Base-by-base conservation (phyloP, 1,140 invertebrate genomes). In the Conus betulinus region DNA sequence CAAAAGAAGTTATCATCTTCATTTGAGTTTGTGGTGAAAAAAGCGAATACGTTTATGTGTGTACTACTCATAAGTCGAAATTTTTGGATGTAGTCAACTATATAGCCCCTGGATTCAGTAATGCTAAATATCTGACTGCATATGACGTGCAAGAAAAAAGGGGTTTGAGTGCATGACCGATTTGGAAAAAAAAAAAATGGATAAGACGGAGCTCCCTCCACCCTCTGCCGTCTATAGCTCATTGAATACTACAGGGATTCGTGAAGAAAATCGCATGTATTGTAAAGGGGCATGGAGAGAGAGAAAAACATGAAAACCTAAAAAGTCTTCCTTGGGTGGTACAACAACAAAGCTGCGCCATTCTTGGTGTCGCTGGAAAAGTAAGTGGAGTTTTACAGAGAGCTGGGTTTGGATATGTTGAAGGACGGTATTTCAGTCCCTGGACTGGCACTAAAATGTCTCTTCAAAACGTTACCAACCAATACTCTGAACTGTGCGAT, bases 261-360 rank as follows among this genome's bases (percentile, higher is more conserved):
- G 79, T 25, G 25, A 74, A n/a, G 90, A 89, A 84, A 85, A 92
- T 25, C 89, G 90, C 57, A 17, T 25, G 3, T 87, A 63, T 51
- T 90, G 88, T 81, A 51, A 90, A 71, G 27, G 57, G n/a, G 76
- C 90, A 15, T 92, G 91, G 92, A 53, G 63, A 51, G 81, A 90
- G 8, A 57, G 8, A 57, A 88, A 5, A 63, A 87, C 20, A 91
- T 92, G 92, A 83, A 17, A 23, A 84, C 83, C 4, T 67, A 91
- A 53, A 15, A 71, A 60, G 89, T 91, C 71, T 91, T 92, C 76
- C 74, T 92, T 5, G 52, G 87, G n/a, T 92, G 89, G 87, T 92
- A 90, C 85, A 92, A 91, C 78, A 87, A 89, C 82, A 74, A 85
- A 84, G 74, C 89, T 20, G 79, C 74, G 53, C 87, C 89, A 11